Conservation (phyloP, 1,140 invertebrate genomes). For the Drosophila pachea region DNA sequence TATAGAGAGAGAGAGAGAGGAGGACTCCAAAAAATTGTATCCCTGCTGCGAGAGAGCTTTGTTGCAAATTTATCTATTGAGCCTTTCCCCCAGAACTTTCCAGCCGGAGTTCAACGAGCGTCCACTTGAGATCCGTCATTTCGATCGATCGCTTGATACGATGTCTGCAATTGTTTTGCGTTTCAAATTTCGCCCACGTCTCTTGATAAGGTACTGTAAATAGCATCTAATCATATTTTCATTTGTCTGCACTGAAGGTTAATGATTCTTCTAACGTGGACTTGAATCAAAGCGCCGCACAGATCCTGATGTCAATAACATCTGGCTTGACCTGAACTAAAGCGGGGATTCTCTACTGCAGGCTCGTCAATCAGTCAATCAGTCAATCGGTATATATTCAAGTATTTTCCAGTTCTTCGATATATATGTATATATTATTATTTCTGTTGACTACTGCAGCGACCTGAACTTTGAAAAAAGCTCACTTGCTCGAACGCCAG, state of each 20-base stretch:
- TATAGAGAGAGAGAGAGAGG: too few relatives aligned
- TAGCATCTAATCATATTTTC: slow-evolving; percentile 7
- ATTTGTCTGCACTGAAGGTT: slow-evolving; percentile 1
- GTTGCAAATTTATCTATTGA: too few relatives aligned
- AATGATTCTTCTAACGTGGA: slow-evolving; percentile 3
- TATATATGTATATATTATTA: neutral
- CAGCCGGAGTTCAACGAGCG: slow-evolving; percentile 2
- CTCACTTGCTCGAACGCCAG: too few relatives aligned
- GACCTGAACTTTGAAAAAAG: neutral
- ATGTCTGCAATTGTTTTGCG: slow-evolving; percentile 30
- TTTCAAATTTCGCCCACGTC: slow-evolving; percentile 27
- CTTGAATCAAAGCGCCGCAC: neutral
- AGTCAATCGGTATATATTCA: too few relatives aligned
- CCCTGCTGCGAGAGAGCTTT: too few relatives aligned
- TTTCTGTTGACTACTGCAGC: neutral
- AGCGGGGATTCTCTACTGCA: too few relatives aligned
- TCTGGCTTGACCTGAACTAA: too few relatives aligned
- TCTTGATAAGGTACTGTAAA: slow-evolving; percentile 24
- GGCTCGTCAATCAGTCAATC: too few relatives aligned
- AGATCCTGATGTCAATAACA: neutral
- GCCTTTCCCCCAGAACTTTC: too few relatives aligned
- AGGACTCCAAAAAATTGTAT: too few relatives aligned
- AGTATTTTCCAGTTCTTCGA: too few relatives aligned
- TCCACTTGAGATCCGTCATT: slow-evolving; percentile 25
- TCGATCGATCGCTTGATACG: slow-evolving; percentile 27